Base-by-base conservation (phyloP, 1,140 invertebrate genomes). In the Leptinotarsa defecta region DNA sequence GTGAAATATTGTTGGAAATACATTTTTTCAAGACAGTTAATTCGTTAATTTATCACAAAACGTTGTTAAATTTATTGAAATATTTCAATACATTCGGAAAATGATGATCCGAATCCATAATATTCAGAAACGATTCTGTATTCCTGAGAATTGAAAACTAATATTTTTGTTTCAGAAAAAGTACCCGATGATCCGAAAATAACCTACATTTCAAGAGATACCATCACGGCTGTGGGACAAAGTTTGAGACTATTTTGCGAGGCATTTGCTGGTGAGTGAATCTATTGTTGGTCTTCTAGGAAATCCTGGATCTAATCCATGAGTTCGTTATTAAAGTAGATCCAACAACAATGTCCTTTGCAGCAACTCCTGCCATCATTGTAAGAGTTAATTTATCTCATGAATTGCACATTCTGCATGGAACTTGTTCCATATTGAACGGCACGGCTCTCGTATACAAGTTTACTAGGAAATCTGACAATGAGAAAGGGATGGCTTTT, bases 201-300 rank as follows among this genome's bases (percentile, higher is more conserved):
- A 64, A 90, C 89, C 78, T 90, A 88, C 83, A 86, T 88, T 52
- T 88, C 89, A 17, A 82, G 85, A 76, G 86, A 89, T 81, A 86
- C 87, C 81, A 86, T 87, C 85, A 85, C 87, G 68, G 85, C 86
- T 61, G 84, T 90, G 61, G 92, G 91, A 8, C 87, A 87, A 68
- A 84, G 87, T 13, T 86, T 90, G 13, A 87, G 92, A 76, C 86
- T 94, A 27, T 93, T 91, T 85, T 93, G 92, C 85, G 92, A 94
- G 86, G 92, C 92, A 73, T 92, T 93, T 83, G 89, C 92, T 65
- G 92, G 92, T 88, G 87, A 90, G 86, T 34, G n/a, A 43, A 43
- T 43, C 1, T 43, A 43, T 43, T 43, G 34, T 43, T 43, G 34
- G 34, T 43, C 0, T 43, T 43, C 34, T 43, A 43, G 34, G 34